Evolutionary conservation across 1,140 invertebrate species (phyloP).

Genomic region (Oncopeltus fasciatus): DNA sequence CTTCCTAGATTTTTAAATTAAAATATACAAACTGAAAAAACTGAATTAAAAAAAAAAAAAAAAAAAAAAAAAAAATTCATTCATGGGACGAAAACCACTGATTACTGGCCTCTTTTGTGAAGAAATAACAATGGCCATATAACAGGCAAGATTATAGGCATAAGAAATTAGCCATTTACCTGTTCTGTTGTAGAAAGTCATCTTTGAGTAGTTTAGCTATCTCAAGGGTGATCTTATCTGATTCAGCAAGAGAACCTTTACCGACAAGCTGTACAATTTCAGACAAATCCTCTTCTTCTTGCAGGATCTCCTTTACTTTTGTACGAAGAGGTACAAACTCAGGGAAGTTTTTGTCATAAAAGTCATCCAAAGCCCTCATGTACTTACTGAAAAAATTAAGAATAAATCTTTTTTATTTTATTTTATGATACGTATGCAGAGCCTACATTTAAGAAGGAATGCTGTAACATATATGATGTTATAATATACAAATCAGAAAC

Average conservation of each 20-base stretch:
- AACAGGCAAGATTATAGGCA: neutral
- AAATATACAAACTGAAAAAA: too few relatives aligned
- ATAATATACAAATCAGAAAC: too few relatives aligned
- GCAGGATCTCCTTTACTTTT: slow-evolving; percentile 90
- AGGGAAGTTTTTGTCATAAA: slow-evolving; percentile 97
- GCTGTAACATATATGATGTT: too few relatives aligned
- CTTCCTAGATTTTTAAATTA: too few relatives aligned
- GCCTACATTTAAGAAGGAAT: too few relatives aligned
- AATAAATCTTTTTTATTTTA: too few relatives aligned
- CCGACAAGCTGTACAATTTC: slow-evolving; percentile 99
- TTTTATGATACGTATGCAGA: too few relatives aligned
- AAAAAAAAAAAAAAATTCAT: too few relatives aligned
- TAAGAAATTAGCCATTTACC: slow-evolving; percentile 33
- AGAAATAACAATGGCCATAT: too few relatives aligned
- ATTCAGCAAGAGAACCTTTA: slow-evolving; percentile 95
- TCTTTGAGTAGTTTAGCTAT: slow-evolving; percentile 97
- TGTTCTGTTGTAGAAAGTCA: slow-evolving; percentile 98
- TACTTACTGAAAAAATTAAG: slow-evolving; percentile 73
- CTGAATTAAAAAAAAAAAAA: too few relatives aligned
- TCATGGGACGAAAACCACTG: too few relatives aligned
- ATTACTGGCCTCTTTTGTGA: too few relatives aligned
- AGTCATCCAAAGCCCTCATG: slow-evolving; percentile 92
- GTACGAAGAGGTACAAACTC: slow-evolving; percentile 93
- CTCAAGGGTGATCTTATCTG: slow-evolving; percentile 98
- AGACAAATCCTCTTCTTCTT: slow-evolving; percentile 98